Conservation (phyloP, 2,888 invertebrate species). For the Glaucopsyche alexis region DNA sequence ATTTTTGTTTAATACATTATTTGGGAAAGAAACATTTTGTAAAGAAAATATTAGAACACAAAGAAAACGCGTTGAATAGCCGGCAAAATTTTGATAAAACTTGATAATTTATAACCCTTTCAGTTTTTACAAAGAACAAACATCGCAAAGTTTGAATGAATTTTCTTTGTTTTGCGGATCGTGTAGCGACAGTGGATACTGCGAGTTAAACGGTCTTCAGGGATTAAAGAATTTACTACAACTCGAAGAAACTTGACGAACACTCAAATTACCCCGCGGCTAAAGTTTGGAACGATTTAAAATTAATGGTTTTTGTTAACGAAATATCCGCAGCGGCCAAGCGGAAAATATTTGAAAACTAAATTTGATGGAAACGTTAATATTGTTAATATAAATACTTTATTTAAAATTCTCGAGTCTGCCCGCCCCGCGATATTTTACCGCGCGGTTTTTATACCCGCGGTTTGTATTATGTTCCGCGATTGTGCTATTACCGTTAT, state of each 20-base stretch:
- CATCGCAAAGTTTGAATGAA: background rate
- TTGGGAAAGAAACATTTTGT: background rate
- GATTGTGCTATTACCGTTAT: no score
- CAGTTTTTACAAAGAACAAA: background rate
- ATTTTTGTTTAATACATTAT: background rate
- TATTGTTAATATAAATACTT: background rate
- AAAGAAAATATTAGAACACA: background rate
- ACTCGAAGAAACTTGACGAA: background rate
- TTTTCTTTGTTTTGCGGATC: background rate
- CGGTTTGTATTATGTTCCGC: no score
- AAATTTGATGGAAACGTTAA: background rate
- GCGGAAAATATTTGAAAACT: background rate
- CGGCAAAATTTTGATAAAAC: background rate
- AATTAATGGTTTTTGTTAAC: constrained; percentile 13
- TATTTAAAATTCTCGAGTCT: background rate
- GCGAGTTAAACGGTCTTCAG: background rate
- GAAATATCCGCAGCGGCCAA: background rate
- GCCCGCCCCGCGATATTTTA: no score
- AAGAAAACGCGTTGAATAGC: background rate
- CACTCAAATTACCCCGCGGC: background rate
- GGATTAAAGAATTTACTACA: constrained; percentile 2
- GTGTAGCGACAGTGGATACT: background rate
- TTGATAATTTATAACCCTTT: background rate
- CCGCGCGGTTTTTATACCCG: no score
- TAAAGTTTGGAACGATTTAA: background rate